A percentile compares a stretch with the other conserved stretches of the same genome.
phyloP scores from a whole-genome alignment of 2,113 vertebrate species.

The cattle (Bos taurus) region DNA sequence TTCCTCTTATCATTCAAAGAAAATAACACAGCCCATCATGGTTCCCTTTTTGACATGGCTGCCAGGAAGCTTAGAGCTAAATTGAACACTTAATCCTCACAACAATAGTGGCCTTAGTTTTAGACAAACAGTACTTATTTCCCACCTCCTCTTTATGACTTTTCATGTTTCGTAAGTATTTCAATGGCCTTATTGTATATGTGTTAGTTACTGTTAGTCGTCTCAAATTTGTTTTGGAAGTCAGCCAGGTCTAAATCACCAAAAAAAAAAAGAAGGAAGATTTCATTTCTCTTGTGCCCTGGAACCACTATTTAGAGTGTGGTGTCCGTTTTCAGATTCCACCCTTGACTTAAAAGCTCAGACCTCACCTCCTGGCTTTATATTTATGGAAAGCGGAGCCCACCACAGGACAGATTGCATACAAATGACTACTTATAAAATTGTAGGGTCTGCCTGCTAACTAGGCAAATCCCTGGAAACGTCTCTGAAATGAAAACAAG shows the following conservation, averaged over 20 bases:
- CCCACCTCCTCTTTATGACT: neutral
- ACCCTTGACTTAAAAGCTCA: conserved; percentile 2
- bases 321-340: neutral
- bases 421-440: conserved; percentile 69
- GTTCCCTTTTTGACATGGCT: conserved; percentile 33
- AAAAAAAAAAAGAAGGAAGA: neutral
- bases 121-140: conserved; percentile 13
- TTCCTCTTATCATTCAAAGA: neutral
- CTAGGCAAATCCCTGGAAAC: conserved; percentile 68
- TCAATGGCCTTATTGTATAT: conserved; percentile 51
- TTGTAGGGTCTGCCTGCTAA: conserved; percentile 70
- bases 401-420: conserved; percentile 9
- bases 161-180: conserved; percentile 23
- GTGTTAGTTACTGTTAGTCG: conserved; percentile 3
- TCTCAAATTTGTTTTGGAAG: conserved; percentile 55
- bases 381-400: conserved; percentile 17
- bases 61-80: conserved; percentile 44
- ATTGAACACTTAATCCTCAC: conserved; percentile 15
- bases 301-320: neutral
- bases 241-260: conserved; percentile 46
- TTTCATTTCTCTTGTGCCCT: conserved; percentile 20
- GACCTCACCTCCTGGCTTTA: neutral
- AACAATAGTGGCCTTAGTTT: conserved; percentile 9
- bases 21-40: neutral
- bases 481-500: conserved; percentile 69